These are phyloP conservation scores for Scaptomyza graminum DNA, from an alignment of 1,140 invertebrate species.

Conservation along the genomic window DNA sequence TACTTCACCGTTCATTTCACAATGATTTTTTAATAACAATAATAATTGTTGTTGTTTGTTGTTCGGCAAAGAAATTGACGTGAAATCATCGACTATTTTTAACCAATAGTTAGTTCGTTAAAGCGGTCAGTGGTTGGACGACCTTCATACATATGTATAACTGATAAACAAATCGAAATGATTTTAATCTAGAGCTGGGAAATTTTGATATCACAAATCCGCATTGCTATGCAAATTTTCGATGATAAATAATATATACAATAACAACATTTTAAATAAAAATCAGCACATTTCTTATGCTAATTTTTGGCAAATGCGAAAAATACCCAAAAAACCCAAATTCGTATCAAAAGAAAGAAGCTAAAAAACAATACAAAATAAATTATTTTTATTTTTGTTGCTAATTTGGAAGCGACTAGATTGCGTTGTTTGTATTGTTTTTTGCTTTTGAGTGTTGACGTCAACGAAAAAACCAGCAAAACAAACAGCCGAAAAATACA, in stretches of 20 bases:
- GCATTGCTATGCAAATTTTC: conserved; percentile 78
- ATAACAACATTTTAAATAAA: conserved; percentile 30
- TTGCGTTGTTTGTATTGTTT: conserved; percentile 50
- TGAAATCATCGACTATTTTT: conserved; percentile 81
- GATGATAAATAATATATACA: conserved; percentile 33
- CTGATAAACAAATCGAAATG: conserved; percentile 10
- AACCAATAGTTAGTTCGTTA: conserved; percentile 55
- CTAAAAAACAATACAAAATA: conserved; percentile 55
- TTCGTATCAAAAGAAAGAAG: conserved; percentile 51
- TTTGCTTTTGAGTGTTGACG: conserved; percentile 54
- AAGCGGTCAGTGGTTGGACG: conserved; percentile 55
- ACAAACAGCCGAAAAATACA: conserved; percentile 17
- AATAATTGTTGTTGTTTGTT: conserved; percentile 9
- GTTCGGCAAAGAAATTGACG: conserved; percentile 33
- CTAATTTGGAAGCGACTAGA: conserved; percentile 30
- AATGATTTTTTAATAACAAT: conserved; percentile 54
- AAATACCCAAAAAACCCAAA: conserved; percentile 61
- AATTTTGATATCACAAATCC: conserved; percentile 74
- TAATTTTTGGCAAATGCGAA: conserved; percentile 76
- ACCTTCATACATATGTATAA: conserved; percentile 56
- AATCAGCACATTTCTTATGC: conserved; percentile 80
- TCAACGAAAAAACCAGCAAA: conserved; percentile 57
- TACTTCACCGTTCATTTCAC: conserved; percentile 41
- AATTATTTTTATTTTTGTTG: conserved; percentile 57
- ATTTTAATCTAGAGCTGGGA: conserved; percentile 46